Base-by-base conservation (phyloP, 2,888 invertebrate genomes). In the Hedya salicella region DNA sequence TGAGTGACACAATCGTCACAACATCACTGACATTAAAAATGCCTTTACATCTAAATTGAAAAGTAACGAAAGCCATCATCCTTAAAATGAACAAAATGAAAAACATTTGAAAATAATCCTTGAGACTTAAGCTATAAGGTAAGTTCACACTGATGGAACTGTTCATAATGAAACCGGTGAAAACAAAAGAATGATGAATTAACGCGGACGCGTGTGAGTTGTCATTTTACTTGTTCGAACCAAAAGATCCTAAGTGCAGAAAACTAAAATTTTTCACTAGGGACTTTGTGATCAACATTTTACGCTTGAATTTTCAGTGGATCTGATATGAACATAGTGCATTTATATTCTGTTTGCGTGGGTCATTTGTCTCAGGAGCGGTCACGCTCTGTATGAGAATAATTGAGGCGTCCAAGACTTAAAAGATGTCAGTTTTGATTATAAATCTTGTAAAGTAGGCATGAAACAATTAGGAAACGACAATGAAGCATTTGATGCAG, bases 361-460 rank as follows among this genome's bases (percentile, higher is more conserved):
- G 62, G 73, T 76, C 80, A 72, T 80, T 79, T 79, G 78, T 80
- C 79, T 78, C 60, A 70, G 69, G 6, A 73, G 67, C 71, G 69
- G 65, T 49, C 66, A 61, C 54, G 61, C 53, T 54, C 54, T 9
- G 49, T 61, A 61, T 66, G 61, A 61, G 21, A 53, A 30, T 54
- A 61, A 66, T 54, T 48, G 66, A 66, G 21, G 46, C 66, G 42
- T 61, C 53, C 19, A 42, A 48, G 69, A 64, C 67, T 62, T 64
- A 46, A 53, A 25, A 65, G 65, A 68, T 40, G 69, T 42, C 56
- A 62, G 49, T 52, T 65, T 61, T 50, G 60, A 63, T 65, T 64
- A 62, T 71, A 70, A 68, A 70, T 70, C 64, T 57, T 63, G 49
- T 57, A 36, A 54, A 53, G 39, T 39, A 54, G 32, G 46, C 57